Evolutionary conservation across 2,113 vertebrate species (phyloP), one percentile per base, ranked within the genome.

Genomic region (Pelecanoides urinatrix): DNA sequence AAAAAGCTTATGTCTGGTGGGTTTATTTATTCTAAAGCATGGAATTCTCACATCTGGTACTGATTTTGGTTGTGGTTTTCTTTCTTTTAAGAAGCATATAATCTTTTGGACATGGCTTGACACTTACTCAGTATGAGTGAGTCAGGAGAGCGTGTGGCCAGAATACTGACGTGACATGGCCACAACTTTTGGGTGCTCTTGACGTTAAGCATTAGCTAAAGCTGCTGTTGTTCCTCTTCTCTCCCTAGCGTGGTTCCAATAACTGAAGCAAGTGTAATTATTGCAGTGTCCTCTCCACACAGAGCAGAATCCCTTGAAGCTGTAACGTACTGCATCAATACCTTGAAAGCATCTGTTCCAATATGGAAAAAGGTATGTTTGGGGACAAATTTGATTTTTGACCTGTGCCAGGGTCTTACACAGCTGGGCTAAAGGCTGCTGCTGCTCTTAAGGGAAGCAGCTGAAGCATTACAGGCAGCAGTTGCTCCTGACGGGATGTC

Each of bases 41-140:
- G 72, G 82, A 94, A 88, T 94, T 94, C 36, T 77, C 61, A 59
- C 92, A 91, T 94, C 83, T 86, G 92, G 86, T 95, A 61, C 34
- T 91, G 86, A 63, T 96, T 80, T 78, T 95, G 78, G 38, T 80
- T 94, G 70, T 87, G 96, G 88, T 78, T 92, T 96, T 81, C 42
- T 88, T 94, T 84, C 94, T 92, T 90, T 85, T 87, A 17, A 92
- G 68, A 94, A 91, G 74, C 91, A 42, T 84, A 88, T 88, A 61
- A 56, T 94, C 79, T 96, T 91, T 71, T 94, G 91, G 83, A 95
- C 75, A 36, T 77, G 78, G 68, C 79, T 96, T 94, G 86, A 86
- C 94, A 94, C 92, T 97, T 91, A 40, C 79, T 96, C 8, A 80
- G 68, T 95, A 45, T 94, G 94, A 92, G 78, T 93, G 90, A 96